Conservation (phyloP, 2,888 invertebrate genomes). For the Dorcus parallelipipedus region DNA sequence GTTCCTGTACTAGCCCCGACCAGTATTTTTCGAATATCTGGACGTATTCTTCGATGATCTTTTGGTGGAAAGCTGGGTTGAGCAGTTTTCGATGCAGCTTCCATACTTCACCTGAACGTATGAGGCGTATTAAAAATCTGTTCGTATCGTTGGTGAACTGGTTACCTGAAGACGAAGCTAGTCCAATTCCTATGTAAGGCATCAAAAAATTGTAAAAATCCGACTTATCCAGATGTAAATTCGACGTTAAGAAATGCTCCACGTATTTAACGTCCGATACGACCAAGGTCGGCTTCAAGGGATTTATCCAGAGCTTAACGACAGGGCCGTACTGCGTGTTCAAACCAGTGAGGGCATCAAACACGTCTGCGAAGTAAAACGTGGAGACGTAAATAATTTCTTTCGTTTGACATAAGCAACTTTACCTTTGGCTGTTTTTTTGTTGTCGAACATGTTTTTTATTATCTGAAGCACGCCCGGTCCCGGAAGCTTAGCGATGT, state of each 20-base stretch:
- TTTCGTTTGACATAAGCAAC: too few relatives aligned
- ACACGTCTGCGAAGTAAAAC: not conserved
- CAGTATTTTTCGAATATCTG: conserved; percentile 48
- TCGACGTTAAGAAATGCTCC: conserved; percentile 5
- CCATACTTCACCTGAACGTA: conserved; percentile 44
- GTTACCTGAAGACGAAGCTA: too few relatives aligned
- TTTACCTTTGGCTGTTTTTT: too few relatives aligned
- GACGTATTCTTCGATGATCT: conserved; percentile 46
- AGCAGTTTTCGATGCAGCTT: conserved; percentile 46
- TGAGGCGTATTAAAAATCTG: too few relatives aligned
- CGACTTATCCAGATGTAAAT: conserved; percentile 4
- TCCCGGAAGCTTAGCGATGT: conserved; percentile 5
- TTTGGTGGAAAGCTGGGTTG: conserved; percentile 49
- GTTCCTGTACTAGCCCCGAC: conserved; percentile 42
- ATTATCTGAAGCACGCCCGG: not conserved
- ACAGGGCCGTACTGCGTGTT: conserved; percentile 4
- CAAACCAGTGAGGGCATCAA: not conserved
- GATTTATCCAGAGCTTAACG: conserved; percentile 7
- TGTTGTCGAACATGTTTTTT: too few relatives aligned
- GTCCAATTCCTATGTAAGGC: too few relatives aligned
- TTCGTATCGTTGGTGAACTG: too few relatives aligned
- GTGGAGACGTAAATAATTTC: too few relatives aligned
- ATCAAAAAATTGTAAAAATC: not conserved
- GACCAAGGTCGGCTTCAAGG: not conserved
- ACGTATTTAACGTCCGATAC: conserved; percentile 2